Conservation (phyloP, 2,888 invertebrate genomes). For the Cephus runcator region DNA sequence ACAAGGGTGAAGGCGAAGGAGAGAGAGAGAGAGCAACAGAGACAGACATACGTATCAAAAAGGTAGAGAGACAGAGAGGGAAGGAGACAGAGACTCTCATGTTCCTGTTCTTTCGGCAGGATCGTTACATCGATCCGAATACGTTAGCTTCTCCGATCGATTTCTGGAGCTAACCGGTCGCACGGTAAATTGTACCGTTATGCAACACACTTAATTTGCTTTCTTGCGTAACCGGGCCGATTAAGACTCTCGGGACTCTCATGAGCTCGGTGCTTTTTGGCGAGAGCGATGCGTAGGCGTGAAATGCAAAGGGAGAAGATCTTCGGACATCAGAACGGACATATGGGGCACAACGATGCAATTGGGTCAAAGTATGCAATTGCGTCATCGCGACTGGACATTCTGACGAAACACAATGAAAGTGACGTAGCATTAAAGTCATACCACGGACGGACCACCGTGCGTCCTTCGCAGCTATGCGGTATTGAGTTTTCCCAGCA, state of each 20-base stretch:
- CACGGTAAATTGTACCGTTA: constrained; percentile 18
- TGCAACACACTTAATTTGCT: constrained; percentile 32
- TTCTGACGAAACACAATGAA: neutral
- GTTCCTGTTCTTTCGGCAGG: neutral
- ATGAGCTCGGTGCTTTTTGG: neutral
- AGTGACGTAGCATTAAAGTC: neutral
- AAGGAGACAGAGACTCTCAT: neutral
- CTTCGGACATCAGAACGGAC: neutral
- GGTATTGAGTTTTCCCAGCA: neutral
- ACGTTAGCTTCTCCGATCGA: neutral
- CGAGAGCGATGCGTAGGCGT: neutral
- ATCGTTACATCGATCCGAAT: neutral
- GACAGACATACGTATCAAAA: too few relatives aligned
- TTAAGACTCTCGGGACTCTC: constrained; percentile 28
- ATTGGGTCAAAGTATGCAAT: neutral
- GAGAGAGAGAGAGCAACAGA: neutral
- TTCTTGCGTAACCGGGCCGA: constrained; percentile 39
- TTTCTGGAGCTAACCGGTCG: neutral
- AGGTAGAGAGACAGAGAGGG: too few relatives aligned
- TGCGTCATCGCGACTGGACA: neutral
- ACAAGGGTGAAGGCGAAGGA: neutral
- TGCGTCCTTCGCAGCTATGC: neutral
- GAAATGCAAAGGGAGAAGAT: neutral
- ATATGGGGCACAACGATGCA: neutral
- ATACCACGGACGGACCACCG: neutral